Percentiles rank a stretch among this genome's conserved stretches.
Evolutionary conservation across 2,888 invertebrate species (phyloP).

Genomic region (Platycnemis pennipes): DNA sequence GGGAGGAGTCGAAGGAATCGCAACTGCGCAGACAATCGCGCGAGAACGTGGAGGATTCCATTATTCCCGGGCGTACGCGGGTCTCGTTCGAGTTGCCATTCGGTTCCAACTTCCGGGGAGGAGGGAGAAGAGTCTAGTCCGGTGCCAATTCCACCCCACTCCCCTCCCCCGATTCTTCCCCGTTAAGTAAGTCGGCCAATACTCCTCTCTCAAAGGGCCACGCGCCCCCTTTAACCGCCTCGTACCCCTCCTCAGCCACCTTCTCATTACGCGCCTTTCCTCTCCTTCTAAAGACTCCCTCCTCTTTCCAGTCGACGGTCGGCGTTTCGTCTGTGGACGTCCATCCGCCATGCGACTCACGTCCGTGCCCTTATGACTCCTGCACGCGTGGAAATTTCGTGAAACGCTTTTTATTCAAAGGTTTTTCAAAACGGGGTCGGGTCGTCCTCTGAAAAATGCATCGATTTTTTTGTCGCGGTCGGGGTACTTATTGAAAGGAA

Average conservation of each 20-base stretch:
- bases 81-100: background rate
- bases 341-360: too few relatives aligned
- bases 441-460: too few relatives aligned
- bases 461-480: too few relatives aligned
- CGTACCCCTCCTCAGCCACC: background rate
- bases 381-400: too few relatives aligned
- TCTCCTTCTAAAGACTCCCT: background rate
- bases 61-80: background rate
- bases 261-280: background rate
- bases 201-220: background rate
- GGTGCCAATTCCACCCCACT: background rate
- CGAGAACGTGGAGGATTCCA: background rate
- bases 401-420: too few relatives aligned
- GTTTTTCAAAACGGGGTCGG: too few relatives aligned
- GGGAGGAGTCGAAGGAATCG: background rate
- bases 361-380: too few relatives aligned
- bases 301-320: too few relatives aligned
- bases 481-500: too few relatives aligned
- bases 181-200: background rate
- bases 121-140: background rate
- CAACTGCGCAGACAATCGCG: background rate
- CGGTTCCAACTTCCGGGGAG: conserved; percentile 15
- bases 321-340: too few relatives aligned
- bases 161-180: background rate
- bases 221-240: background rate